These are phyloP conservation scores for Exephanes ischioxanthus DNA, from an alignment of 2,888 invertebrate genomes.

Conservation along the genomic window DNA sequence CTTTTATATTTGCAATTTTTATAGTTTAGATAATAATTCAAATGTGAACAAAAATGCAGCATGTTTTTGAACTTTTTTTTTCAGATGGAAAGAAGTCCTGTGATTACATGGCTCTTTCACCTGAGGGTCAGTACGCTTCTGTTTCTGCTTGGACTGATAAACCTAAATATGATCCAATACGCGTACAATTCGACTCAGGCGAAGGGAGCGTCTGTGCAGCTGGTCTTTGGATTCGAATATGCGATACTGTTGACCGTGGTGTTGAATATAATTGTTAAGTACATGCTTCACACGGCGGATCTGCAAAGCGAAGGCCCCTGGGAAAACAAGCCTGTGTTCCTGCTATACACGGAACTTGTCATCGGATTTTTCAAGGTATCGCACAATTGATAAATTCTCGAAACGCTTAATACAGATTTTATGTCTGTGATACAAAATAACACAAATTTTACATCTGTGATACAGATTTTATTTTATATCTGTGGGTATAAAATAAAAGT, in stretches of 20 bases:
- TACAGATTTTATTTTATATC: not conserved
- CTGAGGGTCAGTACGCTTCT: constrained; percentile 94
- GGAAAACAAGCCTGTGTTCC: constrained; percentile 99
- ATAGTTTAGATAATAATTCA: too few species aligned
- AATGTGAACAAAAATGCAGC: not conserved
- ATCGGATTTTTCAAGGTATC: constrained; percentile 94
- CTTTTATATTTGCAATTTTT: too few species aligned
- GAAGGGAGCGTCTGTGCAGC: constrained; percentile 98
- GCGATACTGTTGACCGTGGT: constrained; percentile 98
- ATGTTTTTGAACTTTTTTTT: constrained; percentile 75
- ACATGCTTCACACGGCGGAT: constrained; percentile 94
- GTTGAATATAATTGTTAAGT: constrained; percentile 96
- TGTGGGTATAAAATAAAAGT: not conserved
- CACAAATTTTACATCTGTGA: too few species aligned
- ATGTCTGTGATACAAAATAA: not conserved
- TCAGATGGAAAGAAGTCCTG: constrained; percentile 99
- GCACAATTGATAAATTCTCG: not conserved
- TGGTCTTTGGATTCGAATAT: constrained; percentile 99
- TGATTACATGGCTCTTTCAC: constrained; percentile 98
- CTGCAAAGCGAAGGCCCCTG: constrained; percentile 97
- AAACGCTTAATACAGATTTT: not conserved
- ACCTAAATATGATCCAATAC: constrained; percentile 95
- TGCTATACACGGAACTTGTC: constrained; percentile 97
- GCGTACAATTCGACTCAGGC: constrained; percentile 96
- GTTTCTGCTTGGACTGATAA: constrained; percentile 92